Evolutionary conservation across 2,888 invertebrate genomes (phyloP), one percentile per base, ranked within the genome.

Genomic region (Drosophila colorata): DNA sequence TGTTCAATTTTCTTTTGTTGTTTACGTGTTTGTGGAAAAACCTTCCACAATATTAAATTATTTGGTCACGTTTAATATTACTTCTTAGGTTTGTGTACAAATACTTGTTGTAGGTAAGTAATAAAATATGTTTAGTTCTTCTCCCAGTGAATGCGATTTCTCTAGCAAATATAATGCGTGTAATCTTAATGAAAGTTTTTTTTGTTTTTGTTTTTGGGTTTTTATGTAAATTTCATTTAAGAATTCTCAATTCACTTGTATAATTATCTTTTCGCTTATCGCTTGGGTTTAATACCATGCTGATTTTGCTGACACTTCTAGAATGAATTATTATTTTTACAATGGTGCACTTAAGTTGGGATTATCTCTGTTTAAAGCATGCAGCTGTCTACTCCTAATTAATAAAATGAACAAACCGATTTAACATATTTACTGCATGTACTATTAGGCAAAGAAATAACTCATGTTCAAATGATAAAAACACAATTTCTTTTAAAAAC

Each of bases 51-150:
- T 88, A 76, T 88, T 87, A 87, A 87, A 79, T 89, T 86, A 86
- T 89, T 86, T 86, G 85, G 85, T 86, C 85, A 86, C 89, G 86
- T 86, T 88, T 73, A 84, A 78, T 70, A 52, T 85, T 87, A 80
- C 71, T 74, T 80, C 67, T 69, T 88, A 84, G 73, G 67, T 71
- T 74, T 70, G 87, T 84, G 84, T 85, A 82, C 77, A 89, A 89
- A 85, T 86, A 79, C 88, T 79, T 79, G 49, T 80, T 84, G 79
- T 86, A 83, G 89, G 85, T 86, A 80, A 88, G 82, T 86, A 89
- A 77, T 86, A 89, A 86, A 89, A 86, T 86, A 89, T 85, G 74
- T 73, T 71, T 81, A 67, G 64, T 80, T 74, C 61, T 61, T 64
- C 55, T 64, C 44, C 78, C 31, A 47, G 57, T 68, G 66, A 47